Evolutionary conservation across 2,797 vertebrate genomes (phyloP).

Genomic region (Melanitta fusca): DNA sequence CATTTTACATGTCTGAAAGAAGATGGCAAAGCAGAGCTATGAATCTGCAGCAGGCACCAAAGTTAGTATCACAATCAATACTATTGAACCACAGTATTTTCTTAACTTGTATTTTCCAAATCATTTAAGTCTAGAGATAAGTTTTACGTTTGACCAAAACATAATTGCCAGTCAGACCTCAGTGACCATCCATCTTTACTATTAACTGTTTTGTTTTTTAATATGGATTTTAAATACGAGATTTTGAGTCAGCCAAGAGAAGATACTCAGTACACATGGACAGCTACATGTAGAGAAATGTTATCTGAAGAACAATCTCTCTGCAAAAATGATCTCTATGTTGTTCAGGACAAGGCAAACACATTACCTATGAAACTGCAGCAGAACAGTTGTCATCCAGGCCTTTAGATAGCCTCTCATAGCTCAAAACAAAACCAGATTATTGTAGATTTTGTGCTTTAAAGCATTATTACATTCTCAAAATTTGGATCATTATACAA

Average conservation of each 20-base stretch:
- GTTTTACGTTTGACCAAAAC: not conserved
- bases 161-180: not conserved
- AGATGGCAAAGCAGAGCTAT: slow-evolving; percentile 34
- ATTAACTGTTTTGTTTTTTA: not conserved
- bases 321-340: not conserved
- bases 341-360: not conserved
- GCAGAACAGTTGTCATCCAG: not conserved
- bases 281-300: not conserved
- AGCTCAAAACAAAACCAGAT: not conserved
- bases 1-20: slow-evolving; percentile 53
- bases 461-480: not conserved
- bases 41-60: slow-evolving; percentile 41
- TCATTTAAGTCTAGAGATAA: not conserved
- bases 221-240: not conserved
- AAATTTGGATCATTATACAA: not conserved
- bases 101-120: slow-evolving; percentile 20
- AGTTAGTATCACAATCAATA: slow-evolving; percentile 3
- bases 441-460: not conserved
- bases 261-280: not conserved
- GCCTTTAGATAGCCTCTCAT: not conserved
- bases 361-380: not conserved
- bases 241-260: not conserved
- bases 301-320: not conserved
- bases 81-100: not conserved
- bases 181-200: not conserved